Percentiles rank a stretch among this genome's conserved stretches.
Evolutionary conservation across 2,888 invertebrate genomes (phyloP).

Genomic region (Cacoxenus indagator): DNA sequence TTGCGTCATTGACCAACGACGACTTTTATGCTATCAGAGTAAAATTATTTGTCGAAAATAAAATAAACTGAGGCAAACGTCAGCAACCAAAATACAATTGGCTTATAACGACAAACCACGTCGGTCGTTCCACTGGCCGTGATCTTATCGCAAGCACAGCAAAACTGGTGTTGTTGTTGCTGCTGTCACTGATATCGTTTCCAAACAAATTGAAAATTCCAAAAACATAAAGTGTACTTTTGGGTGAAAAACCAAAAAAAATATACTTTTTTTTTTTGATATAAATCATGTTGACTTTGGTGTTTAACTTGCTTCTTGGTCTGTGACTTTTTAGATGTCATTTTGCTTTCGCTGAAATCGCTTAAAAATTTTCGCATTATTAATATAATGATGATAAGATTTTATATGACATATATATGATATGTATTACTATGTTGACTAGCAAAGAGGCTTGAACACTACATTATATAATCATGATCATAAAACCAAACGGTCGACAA

Average conservation of each 20-base stretch:
- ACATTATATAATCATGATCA: neutral
- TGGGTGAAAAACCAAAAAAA: neutral
- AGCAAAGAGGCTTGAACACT: no score
- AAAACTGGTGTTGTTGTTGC: neutral
- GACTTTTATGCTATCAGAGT: no score
- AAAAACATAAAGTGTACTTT: neutral
- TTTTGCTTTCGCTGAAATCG: no score
- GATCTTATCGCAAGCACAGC: neutral
- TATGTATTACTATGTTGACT: no score
- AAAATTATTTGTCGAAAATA: neutral
- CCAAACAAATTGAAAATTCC: neutral
- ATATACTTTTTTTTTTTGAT: no score
- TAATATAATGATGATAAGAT: no score
- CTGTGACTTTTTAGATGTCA: no score
- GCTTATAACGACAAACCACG: neutral
- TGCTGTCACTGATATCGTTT: neutral
- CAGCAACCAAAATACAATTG: constrained; percentile 13
- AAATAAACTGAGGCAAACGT: constrained; percentile 5
- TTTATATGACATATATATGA: no score
- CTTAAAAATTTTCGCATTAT: no score
- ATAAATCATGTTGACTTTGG: no score
- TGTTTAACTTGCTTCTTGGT: no score
- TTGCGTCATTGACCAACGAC: no score
- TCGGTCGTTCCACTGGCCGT: neutral
- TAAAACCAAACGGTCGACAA: neutral